Conservation (phyloP, 2,113 vertebrate genomes). For the Labrus mixtus region DNA sequence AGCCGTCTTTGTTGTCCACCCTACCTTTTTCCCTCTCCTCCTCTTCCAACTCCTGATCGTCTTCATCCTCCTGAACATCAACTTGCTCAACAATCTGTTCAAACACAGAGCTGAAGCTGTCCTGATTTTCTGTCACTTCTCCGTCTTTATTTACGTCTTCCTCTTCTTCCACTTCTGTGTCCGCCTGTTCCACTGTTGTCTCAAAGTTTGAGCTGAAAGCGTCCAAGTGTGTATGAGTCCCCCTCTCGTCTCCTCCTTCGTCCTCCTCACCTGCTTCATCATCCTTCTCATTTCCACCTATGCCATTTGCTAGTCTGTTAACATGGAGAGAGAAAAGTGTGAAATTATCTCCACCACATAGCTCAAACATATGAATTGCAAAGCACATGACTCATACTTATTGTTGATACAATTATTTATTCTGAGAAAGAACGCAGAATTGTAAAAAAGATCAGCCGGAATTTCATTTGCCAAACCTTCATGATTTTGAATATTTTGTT, state of each 20-base stretch:
- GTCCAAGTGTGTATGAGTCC: conserved; percentile 70
- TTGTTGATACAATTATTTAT: conserved; percentile 17
- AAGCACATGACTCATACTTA: conserved; percentile 37
- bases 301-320: conserved; percentile 74
- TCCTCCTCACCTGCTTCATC: conserved; percentile 65
- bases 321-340: conserved; percentile 14
- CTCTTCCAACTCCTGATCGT: conserved; percentile 84
- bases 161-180: conserved; percentile 78
- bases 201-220: conserved; percentile 85
- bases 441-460: no score
- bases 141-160: conserved; percentile 75
- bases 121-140: conserved; percentile 83
- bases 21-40: conserved; percentile 82
- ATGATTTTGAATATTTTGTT: conserved; percentile 18
- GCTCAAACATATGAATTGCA: background rate
- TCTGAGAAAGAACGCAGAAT: background rate
- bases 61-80: conserved; percentile 82
- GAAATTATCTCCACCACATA: conserved; percentile 19
- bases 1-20: conserved; percentile 92
- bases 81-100: conserved; percentile 95
- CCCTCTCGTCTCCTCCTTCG: conserved; percentile 45
- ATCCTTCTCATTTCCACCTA: conserved; percentile 60
- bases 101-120: conserved; percentile 95
- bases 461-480: conserved; percentile 9
- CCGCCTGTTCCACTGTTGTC: conserved; percentile 78